Conservation (phyloP, 2,888 invertebrate species). For the Amaurobius ferox region DNA sequence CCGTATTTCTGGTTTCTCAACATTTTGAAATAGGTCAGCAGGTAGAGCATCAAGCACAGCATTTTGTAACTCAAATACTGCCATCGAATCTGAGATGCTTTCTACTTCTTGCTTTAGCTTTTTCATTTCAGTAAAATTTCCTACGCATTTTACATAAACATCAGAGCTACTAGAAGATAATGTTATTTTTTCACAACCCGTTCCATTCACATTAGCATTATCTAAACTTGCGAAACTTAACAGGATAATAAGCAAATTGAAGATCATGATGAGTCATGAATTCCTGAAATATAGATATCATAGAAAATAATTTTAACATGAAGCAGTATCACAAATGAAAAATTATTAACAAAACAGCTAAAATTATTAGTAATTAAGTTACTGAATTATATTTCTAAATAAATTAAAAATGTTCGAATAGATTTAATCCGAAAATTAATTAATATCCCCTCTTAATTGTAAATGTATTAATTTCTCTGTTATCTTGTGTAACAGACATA, state of each 20-base stretch:
- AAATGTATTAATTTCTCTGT: no score
- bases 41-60: slow-evolving; percentile 31
- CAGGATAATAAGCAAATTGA: background rate
- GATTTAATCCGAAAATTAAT: no score
- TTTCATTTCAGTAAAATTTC: slow-evolving; percentile 14
- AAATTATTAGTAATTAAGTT: no score
- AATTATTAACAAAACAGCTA: no score
- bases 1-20: background rate
- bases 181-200: background rate
- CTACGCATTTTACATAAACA: slow-evolving; percentile 17
- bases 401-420: no score
- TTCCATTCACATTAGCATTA: background rate
- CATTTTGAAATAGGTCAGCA: slow-evolving; percentile 22
- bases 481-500: no score
- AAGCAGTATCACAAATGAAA: no score
- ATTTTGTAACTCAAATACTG: slow-evolving; percentile 33
- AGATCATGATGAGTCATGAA: background rate
- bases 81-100: slow-evolving; percentile 23
- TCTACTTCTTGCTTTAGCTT: slow-evolving; percentile 1
- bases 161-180: background rate
- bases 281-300: background rate
- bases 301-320: no score
- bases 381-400: no score
- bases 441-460: no score
- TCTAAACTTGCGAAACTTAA: background rate